Conservation (phyloP, 2,888 invertebrate species). For the Polietes domitor region DNA sequence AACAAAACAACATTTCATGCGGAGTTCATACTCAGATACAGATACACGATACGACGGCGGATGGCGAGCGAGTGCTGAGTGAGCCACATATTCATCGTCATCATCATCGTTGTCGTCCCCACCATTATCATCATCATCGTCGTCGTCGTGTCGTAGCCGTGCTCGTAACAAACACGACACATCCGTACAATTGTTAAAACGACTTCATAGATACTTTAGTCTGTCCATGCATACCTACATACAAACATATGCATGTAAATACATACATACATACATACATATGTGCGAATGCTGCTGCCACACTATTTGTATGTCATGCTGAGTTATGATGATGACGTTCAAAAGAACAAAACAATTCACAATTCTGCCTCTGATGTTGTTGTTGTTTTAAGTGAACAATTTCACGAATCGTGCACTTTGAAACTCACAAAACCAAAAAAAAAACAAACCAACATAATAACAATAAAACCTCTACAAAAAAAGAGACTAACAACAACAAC, state of each 20-base stretch:
- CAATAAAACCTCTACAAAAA: conserved; percentile 56
- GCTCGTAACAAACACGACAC: conserved; percentile 54
- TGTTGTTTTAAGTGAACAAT: conserved; percentile 60
- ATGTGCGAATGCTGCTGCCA: background rate
- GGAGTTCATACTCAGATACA: conserved; percentile 51
- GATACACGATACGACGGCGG: conserved; percentile 8
- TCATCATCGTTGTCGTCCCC: background rate
- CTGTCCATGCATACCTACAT: conserved; percentile 6
- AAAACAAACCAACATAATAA: conserved; percentile 46
- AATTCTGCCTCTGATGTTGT: conserved; percentile 36
- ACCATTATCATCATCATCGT: background rate
- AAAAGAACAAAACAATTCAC: conserved; percentile 59
- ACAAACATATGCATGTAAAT: background rate
- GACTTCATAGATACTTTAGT: conserved; percentile 15
- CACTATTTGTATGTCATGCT: conserved; percentile 49
- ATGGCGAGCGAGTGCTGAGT: background rate
- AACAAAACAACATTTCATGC: conserved; percentile 58
- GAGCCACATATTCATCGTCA: conserved; percentile 26
- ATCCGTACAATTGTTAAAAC: conserved; percentile 53
- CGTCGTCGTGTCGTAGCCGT: background rate
- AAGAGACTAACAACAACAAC: conserved; percentile 16
- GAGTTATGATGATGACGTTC: conserved; percentile 58
- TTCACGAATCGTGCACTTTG: conserved; percentile 64
- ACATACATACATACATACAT: background rate
- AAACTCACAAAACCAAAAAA: conserved; percentile 25